Evolutionary conservation across 2,797 vertebrate genomes (phyloP), one percentile per base, ranked within the genome.

Genomic region (Catamblyrhynchus diadema): DNA sequence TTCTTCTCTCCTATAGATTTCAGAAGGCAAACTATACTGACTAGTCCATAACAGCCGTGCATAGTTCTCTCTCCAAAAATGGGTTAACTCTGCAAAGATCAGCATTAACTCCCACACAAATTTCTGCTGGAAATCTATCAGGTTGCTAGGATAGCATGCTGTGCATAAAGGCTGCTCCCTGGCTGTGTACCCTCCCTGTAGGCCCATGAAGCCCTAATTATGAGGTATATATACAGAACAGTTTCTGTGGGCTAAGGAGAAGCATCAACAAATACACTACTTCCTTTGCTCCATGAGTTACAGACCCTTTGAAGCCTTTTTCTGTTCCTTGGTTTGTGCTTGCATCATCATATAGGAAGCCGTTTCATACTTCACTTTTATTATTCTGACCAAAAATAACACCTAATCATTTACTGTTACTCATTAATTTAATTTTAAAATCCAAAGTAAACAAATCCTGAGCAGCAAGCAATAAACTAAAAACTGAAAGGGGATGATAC

Each of bases 81-180:
- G 82, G 56, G 92, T 95, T 97, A 94, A 93, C 65, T 64, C 59
- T 85, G 74, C 57, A 86, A 89, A 95, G 94, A 95, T 94, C 91
- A 97, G 71, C 80, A 83, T 85, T 94, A 90, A 74, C 91, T 95
- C 94, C 94, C 95, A 95, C 86, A 90, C 91, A 94, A 57, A 84
- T 90, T 96, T 94, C 92, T 95, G 81, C 77, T 97, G 94, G 93
- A 96, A 97, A 85, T 90, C 84, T 94, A 66, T 95, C 95, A 88
- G 86, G 94, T 95, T 97, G 93, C 96, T 89, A 95, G 91, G 95
- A 95, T 70, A 96, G 86, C 95, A 67, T 81, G 81, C 92, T 95
- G 91, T 81, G 94, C 86, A 92, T 61, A 90, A 96, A 96, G 86
- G 81, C 77, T 92, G 86, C 77, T 96, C 93, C 73, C 93, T 91